A percentile compares a stretch with the other conserved stretches of the same genome.
Conservation (phyloP, 2,888 invertebrate genomes). For the Loripinus fragilis region DNA sequence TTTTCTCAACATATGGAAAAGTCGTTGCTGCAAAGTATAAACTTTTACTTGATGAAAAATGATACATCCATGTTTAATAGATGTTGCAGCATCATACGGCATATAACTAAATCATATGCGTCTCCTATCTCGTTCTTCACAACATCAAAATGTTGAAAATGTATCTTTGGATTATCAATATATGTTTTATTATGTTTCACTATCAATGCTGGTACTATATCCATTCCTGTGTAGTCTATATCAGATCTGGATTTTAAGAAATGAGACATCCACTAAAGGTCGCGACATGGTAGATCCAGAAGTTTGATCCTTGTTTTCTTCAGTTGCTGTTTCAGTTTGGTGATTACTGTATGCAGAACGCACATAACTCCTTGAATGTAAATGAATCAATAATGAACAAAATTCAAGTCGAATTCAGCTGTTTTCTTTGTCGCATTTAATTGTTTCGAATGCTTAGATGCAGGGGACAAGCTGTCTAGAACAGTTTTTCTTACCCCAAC, state of each 20-base stretch:
- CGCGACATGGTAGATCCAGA: slow-evolving; percentile 32
- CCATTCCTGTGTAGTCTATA: slow-evolving; percentile 29
- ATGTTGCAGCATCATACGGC: slow-evolving; percentile 33
- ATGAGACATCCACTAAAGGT: slow-evolving; percentile 31
- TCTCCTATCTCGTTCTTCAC: slow-evolving; percentile 2
- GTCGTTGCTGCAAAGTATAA: slow-evolving; percentile 26
- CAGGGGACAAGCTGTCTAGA: too few species aligned
- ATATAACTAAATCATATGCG: slow-evolving; percentile 24
- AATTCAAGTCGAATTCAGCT: too few species aligned
- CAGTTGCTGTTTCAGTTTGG: slow-evolving; percentile 20
- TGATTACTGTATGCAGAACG: slow-evolving; percentile 25
- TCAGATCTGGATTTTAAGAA: slow-evolving; percentile 26
- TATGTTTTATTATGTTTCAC: slow-evolving; percentile 23
- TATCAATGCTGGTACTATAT: slow-evolving; percentile 29
- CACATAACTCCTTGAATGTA: slow-evolving; percentile 18
- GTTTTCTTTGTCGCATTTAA: too few species aligned
- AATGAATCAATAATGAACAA: too few species aligned
- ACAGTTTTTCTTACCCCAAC: too few species aligned
- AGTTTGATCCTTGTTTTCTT: slow-evolving; percentile 23
- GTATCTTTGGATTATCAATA: background rate
- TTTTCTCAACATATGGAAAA: slow-evolving; percentile 5
- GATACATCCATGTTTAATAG: slow-evolving; percentile 24
- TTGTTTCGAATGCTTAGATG: too few species aligned
- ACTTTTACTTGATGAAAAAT: slow-evolving; percentile 28
- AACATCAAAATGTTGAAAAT: slow-evolving; percentile 18